These are phyloP conservation scores for Okapia johnstoni DNA, from an alignment of 2,113 vertebrate genomes.

Conservation along the genomic window DNA sequence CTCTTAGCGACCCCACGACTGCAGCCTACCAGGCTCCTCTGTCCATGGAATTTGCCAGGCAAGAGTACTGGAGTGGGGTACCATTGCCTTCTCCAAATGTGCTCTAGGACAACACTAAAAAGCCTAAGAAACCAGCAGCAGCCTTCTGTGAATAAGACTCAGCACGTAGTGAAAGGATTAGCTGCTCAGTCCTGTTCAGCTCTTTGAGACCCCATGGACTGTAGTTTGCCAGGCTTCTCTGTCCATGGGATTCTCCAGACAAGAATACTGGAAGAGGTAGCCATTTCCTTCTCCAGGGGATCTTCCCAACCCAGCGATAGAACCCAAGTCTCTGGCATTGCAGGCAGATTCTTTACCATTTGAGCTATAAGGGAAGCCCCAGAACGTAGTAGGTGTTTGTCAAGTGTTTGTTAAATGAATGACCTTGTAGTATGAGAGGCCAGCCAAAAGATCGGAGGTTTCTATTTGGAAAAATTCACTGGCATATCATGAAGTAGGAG, in stretches of 20 bases:
- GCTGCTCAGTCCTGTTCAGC: neutral
- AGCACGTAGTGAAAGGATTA: neutral
- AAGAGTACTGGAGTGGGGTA: too few relatives aligned
- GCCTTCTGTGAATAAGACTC: neutral
- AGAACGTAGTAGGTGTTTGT: neutral
- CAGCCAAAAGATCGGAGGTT: neutral
- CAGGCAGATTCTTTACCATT: neutral
- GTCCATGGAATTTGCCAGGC: too few relatives aligned
- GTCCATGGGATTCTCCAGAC: neutral
- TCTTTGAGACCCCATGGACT: neutral
- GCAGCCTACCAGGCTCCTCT: too few relatives aligned
- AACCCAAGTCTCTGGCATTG: neutral
- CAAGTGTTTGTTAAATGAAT: neutral
- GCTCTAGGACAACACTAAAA: neutral
- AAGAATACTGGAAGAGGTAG: neutral
- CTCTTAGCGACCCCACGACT: too few relatives aligned
- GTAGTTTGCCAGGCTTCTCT: neutral
- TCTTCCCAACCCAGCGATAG: neutral
- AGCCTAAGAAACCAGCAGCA: neutral
- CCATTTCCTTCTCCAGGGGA: neutral
- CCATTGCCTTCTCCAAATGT: too few relatives aligned
- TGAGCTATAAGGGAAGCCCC: neutral
- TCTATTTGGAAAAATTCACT: neutral
- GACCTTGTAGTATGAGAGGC: neutral
- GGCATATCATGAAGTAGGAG: neutral